Evolutionary conservation across 2,113 vertebrate species (phyloP), one percentile per base, ranked within the genome.

Genomic region (Etheostoma cragini): DNA sequence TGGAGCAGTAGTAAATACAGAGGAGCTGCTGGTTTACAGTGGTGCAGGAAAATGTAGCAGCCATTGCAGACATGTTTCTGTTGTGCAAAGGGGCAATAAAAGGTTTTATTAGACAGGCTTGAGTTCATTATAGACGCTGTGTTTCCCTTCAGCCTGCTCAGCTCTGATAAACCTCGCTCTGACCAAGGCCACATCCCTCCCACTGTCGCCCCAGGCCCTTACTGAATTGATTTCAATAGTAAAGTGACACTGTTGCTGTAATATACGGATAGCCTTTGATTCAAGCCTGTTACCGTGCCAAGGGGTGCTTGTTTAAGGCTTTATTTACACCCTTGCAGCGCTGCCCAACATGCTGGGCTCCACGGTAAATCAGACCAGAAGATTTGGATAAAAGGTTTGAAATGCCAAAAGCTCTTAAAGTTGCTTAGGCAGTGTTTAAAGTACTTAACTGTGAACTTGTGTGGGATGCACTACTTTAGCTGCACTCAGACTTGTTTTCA

Each of bases 191-290:
- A 93, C 92, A 90, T 95, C 93, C 95, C 92, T 94, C 95, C 91
- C 76, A 49, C 92, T 93, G 93, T 91, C 91, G 92, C 95, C 91
- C 92, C 87, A 61, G 93, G 96, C 95, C 94, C 94, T 95, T 80
- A 65, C 84, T 90, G 89, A 96, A 97, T 96, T 97, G 96, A 98
- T 97, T 96, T 92, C 91, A 87, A 94, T 96, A 96, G 96, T 97
- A 97, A 97, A 97, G 96, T 95, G 95, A 96, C 96, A 96, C 93
- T 92, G 91, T 86, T 80, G 80, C 87, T 92, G 89, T 96, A 96
- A 97, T 97, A 94, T 96, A 96, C 82, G 91, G 94, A 94, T 88
- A 75, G 90, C 90, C 95, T 94, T 96, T 96, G 96, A 97, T 96
- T 97, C 77, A 87, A 94, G 94, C 92, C 93, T 89, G 94, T 96